Conservation (phyloP, 2,888 invertebrate species). For the Odiellus spinosus region DNA sequence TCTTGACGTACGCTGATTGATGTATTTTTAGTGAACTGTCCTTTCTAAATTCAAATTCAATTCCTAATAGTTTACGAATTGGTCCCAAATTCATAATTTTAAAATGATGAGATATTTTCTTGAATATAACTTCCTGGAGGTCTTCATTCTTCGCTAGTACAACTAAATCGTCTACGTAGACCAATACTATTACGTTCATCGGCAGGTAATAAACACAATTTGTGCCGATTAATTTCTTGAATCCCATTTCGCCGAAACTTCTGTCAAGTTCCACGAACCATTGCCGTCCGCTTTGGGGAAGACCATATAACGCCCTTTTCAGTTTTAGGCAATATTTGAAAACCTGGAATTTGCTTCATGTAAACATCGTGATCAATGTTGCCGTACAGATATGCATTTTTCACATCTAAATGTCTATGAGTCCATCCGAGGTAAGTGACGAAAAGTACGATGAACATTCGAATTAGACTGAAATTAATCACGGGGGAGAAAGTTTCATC, state of each 20-base stretch:
- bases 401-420: conserved; percentile 4
- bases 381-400: conserved; percentile 6
- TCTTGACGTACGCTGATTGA: too few relatives aligned
- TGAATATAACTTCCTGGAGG: too few relatives aligned
- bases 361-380: background rate
- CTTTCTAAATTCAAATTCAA: too few relatives aligned
- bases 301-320: conserved; percentile 1
- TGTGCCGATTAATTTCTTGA: too few relatives aligned
- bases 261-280: conserved; percentile 2
- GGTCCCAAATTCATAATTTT: too few relatives aligned
- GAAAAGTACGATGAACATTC: background rate
- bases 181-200: background rate
- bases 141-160: background rate
- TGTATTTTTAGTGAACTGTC: too few relatives aligned
- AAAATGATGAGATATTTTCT: too few relatives aligned
- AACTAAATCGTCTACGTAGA: conserved; percentile 1
- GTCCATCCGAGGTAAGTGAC: conserved; percentile 1
- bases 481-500: conserved; percentile 1
- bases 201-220: too few relatives aligned
- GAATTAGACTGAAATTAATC: conserved; percentile 1
- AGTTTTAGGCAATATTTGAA: background rate
- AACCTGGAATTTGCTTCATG: conserved; percentile 4
- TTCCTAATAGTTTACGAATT: too few relatives aligned
- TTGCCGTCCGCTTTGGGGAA: conserved; percentile 1
- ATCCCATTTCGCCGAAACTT: too few relatives aligned